Conservation (phyloP, 2,888 invertebrate species). For the Eupithecia inturbata region DNA sequence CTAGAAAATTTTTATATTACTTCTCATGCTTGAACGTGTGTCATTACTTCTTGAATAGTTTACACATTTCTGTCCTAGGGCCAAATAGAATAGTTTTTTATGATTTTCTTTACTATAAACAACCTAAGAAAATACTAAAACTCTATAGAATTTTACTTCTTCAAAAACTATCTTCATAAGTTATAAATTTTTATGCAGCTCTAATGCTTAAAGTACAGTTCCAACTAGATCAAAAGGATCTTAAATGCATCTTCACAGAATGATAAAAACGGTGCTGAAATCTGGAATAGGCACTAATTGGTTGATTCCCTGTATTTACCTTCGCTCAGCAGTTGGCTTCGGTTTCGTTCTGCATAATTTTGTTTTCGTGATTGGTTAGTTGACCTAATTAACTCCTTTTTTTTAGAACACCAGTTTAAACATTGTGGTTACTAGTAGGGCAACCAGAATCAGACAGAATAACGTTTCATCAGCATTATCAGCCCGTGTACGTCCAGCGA, state of each 20-base stretch:
- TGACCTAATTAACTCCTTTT: not conserved
- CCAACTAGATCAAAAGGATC: not conserved
- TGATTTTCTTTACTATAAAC: too few species aligned
- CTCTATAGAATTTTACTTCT: too few species aligned
- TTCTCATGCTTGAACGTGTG: too few species aligned
- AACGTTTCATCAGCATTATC: too few species aligned
- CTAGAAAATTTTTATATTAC: too few species aligned
- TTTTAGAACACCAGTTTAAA: not conserved
- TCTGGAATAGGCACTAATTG: constrained; percentile 30
- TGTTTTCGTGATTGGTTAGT: not conserved
- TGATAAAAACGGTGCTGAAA: not conserved
- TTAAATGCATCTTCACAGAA: not conserved
- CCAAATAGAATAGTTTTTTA: not conserved
- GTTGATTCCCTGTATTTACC: constrained; percentile 19
- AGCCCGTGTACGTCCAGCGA: too few species aligned
- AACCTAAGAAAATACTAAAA: too few species aligned
- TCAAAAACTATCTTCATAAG: too few species aligned
- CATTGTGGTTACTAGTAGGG: not conserved
- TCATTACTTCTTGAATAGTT: too few species aligned
- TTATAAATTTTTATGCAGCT: not conserved
- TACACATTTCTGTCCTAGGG: not conserved
- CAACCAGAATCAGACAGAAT: not conserved
- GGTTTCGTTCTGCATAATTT: not conserved
- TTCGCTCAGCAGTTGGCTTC: constrained; percentile 5
- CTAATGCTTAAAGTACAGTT: not conserved